Conservation (phyloP, 2,797 vertebrate genomes). For the Botia kubotai region DNA sequence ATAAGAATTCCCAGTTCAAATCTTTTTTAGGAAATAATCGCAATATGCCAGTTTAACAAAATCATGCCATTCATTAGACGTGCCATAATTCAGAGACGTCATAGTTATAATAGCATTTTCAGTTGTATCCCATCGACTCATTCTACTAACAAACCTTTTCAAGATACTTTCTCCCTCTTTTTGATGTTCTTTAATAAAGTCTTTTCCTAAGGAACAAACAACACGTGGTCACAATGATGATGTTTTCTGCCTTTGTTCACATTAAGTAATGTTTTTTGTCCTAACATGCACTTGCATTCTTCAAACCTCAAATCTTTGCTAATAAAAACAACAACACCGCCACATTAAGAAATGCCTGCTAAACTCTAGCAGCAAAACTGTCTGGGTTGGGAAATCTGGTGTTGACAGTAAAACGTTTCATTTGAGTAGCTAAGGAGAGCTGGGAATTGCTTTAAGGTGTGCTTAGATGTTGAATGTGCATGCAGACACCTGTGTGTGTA, state of each 20-base stretch:
- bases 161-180: conserved; percentile 1
- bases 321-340: conserved; percentile 57
- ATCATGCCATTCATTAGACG: background rate
- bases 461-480: background rate
- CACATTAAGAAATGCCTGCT: conserved; percentile 13
- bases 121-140: background rate
- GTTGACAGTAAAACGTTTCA: conserved; percentile 34
- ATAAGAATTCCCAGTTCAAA: too few relatives aligned
- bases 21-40: too few relatives aligned
- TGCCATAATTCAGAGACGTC: background rate
- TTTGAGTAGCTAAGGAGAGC: conserved; percentile 9
- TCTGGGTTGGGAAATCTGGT: conserved; percentile 17
- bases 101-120: background rate
- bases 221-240: conserved; percentile 30
- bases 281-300: conserved; percentile 46
- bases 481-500: background rate
- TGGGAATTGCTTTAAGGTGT: conserved; percentile 12
- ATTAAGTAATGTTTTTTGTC: conserved; percentile 61
- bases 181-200: conserved; percentile 30
- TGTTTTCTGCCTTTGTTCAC: conserved; percentile 41
- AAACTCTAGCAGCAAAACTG: conserved; percentile 25
- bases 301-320: conserved; percentile 57
- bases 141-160: conserved; percentile 29
- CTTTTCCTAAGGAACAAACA: conserved; percentile 14
- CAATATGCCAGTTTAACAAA: too few relatives aligned